phyloP scores from a whole-genome alignment of 2,797 vertebrate species.

The Acanthurus lineatus region DNA sequence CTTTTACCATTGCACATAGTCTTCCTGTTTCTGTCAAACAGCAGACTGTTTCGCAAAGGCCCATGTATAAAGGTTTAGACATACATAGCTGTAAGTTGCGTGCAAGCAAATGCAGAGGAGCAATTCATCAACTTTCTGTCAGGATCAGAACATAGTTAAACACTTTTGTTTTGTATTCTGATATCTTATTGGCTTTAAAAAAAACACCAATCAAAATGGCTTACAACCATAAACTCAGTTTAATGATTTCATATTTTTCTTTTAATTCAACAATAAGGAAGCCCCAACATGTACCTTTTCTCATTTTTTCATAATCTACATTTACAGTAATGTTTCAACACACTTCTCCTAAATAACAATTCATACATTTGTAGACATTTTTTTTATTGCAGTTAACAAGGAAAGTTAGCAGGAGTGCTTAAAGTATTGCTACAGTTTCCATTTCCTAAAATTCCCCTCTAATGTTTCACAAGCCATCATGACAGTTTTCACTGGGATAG shows the following conservation, averaged over 20 bases:
- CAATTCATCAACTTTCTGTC: too few relatives aligned
- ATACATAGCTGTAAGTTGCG: conserved; percentile 8
- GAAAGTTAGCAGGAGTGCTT: conserved; percentile 75
- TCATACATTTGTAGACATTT: conserved; percentile 74
- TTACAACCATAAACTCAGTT: conserved; percentile 74
- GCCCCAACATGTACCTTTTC: conserved; percentile 62
- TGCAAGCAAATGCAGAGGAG: conserved; percentile 11
- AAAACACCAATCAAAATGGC: conserved; percentile 26
- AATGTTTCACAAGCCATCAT: conserved; percentile 54
- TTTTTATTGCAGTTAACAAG: conserved; percentile 82
- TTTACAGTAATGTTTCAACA: conserved; percentile 78
- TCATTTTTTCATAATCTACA: conserved; percentile 70
- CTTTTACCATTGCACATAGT: background rate
- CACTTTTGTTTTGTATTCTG: background rate
- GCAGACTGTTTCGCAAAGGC: background rate
- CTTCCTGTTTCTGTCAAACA: conserved; percentile 34
- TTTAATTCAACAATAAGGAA: conserved; percentile 72
- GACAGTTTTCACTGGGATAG: conserved; percentile 50
- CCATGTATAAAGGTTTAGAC: conserved; percentile 2
- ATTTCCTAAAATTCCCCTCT: conserved; percentile 63
- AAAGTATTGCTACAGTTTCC: conserved; percentile 82
- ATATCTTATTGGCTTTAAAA: conserved; percentile 22
- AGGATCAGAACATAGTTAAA: too few relatives aligned
- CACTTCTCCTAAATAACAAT: conserved; percentile 78
- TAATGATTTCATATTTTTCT: conserved; percentile 68